Base-by-base conservation (phyloP, 2,113 vertebrate species). In the Mustela lutreola region DNA sequence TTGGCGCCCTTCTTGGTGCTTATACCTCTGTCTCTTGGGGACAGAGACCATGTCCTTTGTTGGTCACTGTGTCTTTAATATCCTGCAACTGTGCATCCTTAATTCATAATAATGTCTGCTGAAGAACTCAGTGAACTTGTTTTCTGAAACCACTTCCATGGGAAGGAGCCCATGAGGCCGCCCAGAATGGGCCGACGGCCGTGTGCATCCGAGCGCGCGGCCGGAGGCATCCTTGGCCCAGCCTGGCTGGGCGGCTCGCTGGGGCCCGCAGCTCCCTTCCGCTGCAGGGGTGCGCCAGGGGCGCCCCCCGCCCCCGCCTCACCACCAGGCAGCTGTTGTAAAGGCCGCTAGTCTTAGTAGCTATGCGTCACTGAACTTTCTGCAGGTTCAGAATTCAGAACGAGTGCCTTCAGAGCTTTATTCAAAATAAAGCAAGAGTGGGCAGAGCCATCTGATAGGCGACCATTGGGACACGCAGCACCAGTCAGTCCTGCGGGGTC, bases 281-380 rank as follows among this genome's bases (percentile, higher is more conserved):
- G 15, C 50, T 16, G 15, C 7, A 1, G 3, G 15, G 33, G 8
- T 18, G 21, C 1, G 31, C 11, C 1, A 9, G 31, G 5, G 8
- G 1, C 0, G 8, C 42, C 42, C 42, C 42, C 42, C 39, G 0
- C 4, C 33, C 2, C 2, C 1, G 0, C 14, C 31, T 36, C 22
- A 28, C 28, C 39, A 19, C 33, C 33, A 16, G 80, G 36, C 0
- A 1, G 0, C 18, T 0, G 12, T 7, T 0, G 2, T 28, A 19
- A 67, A 58, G 1, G 6, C 3, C 1, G 7, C 42, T 7, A 1
- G 31, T 24, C 33, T 33, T 16, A 11, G 11, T 16, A 11, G 11
- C n/a, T 83, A 15, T 3, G 45, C 36, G 3, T 11, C 33, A 19
- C 28, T 1, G 16, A 28, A 33, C n/a, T 63, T n/a, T 53, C 84